Conservation (phyloP, 2,113 vertebrate species). For the Propithecus coquereli region DNA sequence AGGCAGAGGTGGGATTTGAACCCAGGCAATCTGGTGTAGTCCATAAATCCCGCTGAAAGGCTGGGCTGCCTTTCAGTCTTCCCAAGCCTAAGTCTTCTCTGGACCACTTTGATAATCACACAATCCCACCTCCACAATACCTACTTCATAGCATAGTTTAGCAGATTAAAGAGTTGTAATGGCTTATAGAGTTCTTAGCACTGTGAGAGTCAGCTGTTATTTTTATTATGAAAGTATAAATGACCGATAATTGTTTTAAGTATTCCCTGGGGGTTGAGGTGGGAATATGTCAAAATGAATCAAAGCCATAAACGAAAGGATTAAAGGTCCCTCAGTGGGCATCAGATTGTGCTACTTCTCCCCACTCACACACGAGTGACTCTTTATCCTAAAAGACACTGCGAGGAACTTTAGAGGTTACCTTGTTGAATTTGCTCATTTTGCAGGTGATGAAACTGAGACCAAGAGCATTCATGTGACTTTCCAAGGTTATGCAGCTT, state of each 20-base stretch:
- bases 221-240: constrained; percentile 8
- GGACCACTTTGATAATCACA: background rate
- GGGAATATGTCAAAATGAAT: background rate
- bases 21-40: background rate
- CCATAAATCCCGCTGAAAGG: background rate
- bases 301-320: background rate
- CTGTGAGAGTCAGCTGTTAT: background rate
- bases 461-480: background rate
- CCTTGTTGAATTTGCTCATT: background rate
- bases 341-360: background rate
- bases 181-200: background rate
- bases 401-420: background rate
- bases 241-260: background rate
- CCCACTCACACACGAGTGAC: background rate
- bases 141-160: background rate
- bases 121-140: background rate
- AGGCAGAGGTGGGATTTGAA: background rate
- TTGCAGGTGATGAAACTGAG: background rate
- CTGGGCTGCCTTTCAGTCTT: background rate
- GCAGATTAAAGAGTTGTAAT: background rate
- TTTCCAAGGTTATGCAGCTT: background rate
- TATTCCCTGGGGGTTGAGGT: background rate
- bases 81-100: background rate
- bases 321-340: background rate
- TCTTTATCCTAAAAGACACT: background rate